Evolutionary conservation across 2,797 vertebrate genomes (phyloP).

Genomic region (Eupleurogrammus muticus): DNA sequence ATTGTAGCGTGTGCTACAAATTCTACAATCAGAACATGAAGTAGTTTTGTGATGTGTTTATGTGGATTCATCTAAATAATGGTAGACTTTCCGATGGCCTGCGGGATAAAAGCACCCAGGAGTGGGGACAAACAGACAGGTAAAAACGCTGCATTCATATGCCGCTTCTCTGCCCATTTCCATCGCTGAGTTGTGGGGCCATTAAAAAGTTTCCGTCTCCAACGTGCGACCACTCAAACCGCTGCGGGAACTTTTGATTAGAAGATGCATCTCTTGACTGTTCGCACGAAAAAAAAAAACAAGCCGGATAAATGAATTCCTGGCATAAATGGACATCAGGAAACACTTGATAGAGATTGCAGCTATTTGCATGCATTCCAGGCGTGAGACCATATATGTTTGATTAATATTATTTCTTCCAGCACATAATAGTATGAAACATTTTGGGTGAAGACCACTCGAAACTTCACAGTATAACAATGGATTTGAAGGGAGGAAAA

Average conservation of each 20-base stretch:
- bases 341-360: conserved; percentile 69
- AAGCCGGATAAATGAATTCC: conserved; percentile 63
- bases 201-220: conserved; percentile 75
- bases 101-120: conserved; percentile 73
- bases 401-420: conserved; percentile 49
- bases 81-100: conserved; percentile 61
- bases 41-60: conserved; percentile 67
- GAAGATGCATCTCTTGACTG: conserved; percentile 68
- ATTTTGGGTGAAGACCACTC: conserved; percentile 16
- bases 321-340: conserved; percentile 58
- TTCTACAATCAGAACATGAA: conserved; percentile 67
- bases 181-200: conserved; percentile 65
- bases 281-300: conserved; percentile 72
- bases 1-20: conserved; percentile 51
- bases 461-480: neutral
- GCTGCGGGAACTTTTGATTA: conserved; percentile 73
- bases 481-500: neutral
- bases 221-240: conserved; percentile 56
- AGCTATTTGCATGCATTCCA: conserved; percentile 72
- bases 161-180: conserved; percentile 69
- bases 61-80: conserved; percentile 78
- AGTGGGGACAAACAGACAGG: conserved; percentile 76
- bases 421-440: conserved; percentile 13
- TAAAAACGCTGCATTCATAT: conserved; percentile 72
- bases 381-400: conserved; percentile 51